Evolutionary conservation across 2,888 invertebrate species (phyloP).

Genomic region (Troides aeacus): DNA sequence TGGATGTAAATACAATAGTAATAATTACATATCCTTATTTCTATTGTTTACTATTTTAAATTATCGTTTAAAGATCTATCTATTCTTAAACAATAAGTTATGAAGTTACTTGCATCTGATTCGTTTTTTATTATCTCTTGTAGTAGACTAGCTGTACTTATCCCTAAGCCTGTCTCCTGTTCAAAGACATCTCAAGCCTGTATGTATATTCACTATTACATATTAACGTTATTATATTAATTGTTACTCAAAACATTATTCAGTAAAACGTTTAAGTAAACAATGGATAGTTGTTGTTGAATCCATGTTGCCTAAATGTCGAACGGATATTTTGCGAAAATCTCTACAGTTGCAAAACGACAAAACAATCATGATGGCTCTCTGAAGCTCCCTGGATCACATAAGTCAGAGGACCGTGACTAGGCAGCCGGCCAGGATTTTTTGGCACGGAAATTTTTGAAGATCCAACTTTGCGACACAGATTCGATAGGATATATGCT

Average conservation of each 20-base stretch:
- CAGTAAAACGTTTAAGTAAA: background rate
- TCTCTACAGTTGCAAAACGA: background rate
- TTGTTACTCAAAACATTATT: background rate
- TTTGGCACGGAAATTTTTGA: constrained; percentile 15
- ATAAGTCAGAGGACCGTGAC: constrained; percentile 17
- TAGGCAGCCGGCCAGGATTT: constrained; percentile 16
- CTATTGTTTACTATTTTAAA: too few species aligned
- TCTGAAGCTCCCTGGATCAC: constrained; percentile 12
- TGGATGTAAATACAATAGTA: too few species aligned
- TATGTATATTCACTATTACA: too few species aligned
- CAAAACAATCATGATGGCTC: constrained; percentile 11
- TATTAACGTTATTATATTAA: background rate
- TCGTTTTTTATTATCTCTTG: too few species aligned
- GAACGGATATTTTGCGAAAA: background rate
- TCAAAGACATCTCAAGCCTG: too few species aligned
- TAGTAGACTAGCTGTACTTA: too few species aligned
- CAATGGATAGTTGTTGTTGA: background rate
- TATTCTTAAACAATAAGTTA: too few species aligned
- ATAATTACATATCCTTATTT: too few species aligned
- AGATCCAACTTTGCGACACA: constrained; percentile 9
- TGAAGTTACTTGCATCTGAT: too few species aligned
- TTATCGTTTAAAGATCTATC: too few species aligned
- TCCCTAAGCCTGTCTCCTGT: too few species aligned
- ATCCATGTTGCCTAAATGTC: background rate
- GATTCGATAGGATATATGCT: background rate